Evolutionary conservation across 1,140 invertebrate genomes (phyloP), one percentile per base, ranked within the genome.

Genomic region (Drosophila takahashii): DNA sequence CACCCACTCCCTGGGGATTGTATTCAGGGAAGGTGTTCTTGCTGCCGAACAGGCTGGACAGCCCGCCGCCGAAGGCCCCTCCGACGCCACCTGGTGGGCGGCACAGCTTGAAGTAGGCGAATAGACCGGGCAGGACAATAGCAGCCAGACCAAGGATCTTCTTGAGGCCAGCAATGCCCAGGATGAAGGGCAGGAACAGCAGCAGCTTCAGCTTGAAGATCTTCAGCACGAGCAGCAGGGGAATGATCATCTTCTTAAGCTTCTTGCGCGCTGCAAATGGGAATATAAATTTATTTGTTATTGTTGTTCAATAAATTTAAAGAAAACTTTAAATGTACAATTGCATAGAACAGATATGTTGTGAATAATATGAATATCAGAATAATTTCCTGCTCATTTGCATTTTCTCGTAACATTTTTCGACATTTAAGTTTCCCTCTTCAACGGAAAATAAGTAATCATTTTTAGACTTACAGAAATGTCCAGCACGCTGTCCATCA

Each of bases 131-230:
- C 66, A 97, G 92, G 22, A 96, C 93, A 39, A 97, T 94, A 18
- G 96, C 96, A 79, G 96, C 92, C 83, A 97, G 95, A 34, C 95
- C 95, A 2, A 97, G 93, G 81, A 97, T 94, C 79, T 97, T 97
- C 92, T 97, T 97, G 84, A 97, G 96, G 18, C 96, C 96, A 8
- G 95, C 96, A 60, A 97, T 92, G 10, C 96, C 96, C 29, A 97
- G 93, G 50, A 97, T 96, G 66, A 97, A 93, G 1, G 96, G 96
- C 81, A 97, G 89, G 92, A 97, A 96, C 3, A 97, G 93, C 1
- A 97, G 92, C 15, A 97, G 92, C 78, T 97, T 97, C 79, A 97
- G 79, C 91, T 97, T 97, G 94, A 97, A 97, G 47, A 97, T 93
- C 90, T 97, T 97, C 59, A 97, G 90, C 53, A 97, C 94, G 60